Base-by-base conservation (phyloP, 2,797 vertebrate genomes). In the Peromyscus attwateri region DNA sequence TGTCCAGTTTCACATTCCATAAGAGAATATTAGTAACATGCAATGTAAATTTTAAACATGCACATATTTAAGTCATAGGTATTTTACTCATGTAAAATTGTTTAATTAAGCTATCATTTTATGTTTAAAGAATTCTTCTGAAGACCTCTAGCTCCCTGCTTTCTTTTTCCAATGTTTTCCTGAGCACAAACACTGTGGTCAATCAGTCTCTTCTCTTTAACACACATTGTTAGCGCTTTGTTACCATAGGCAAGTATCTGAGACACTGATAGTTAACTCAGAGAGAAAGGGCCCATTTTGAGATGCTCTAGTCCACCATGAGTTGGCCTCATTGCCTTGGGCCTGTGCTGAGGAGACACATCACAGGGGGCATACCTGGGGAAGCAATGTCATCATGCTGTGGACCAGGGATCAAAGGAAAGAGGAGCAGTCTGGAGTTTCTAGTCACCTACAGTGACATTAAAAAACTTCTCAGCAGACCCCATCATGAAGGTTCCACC, bases 401-500 rank as follows among this genome's bases (percentile, higher is more conserved):
- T 37, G 5, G 37, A 60, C 23, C 25, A 9, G 2, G 16, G 23
- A 9, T 8, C 25, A 21, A 73, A n/a, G 31, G 4, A 82, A 46
- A 46, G 29, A 29, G 27, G 23, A 12, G 0, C 12, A 62, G 6
- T 2, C 31, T 64, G 3, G 40, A 43, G 16, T 37, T 16, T 19
- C 6, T 4, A n/a, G 23, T n/a, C 34, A 14, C 25, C 23, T 40
- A 29, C 70, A 64, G 8, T 21, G 14, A 55, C 3, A 3, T 55
- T 55, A 55, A 3, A 14, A 55, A 55, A 55, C 52, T 55, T 55
- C 52, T 55, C 52, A 55, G 14, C 52, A 55, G 57, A 29, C 8
- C 16, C 10, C 49, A 4, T 37, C 7, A 4, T 66, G 19, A 23
- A 62, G 34, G 55, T 29, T 9, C 40, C 0, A 1, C 2, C 16